These are phyloP conservation scores for Ditylenchus weischeri DNA, from an alignment of 2,888 invertebrate species.

Conservation along the genomic window DNA sequence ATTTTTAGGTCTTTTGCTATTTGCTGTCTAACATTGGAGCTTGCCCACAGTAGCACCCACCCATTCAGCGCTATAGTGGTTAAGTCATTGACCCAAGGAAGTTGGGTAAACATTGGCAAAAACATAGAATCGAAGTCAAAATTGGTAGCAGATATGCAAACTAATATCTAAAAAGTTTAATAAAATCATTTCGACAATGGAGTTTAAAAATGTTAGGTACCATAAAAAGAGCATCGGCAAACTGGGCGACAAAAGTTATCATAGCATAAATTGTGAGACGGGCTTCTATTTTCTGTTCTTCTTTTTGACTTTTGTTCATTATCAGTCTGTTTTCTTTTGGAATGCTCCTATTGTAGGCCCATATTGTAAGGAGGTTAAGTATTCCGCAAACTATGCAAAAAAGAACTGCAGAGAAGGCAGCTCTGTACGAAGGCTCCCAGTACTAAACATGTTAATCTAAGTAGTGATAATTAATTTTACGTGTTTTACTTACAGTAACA, in stretches of 20 bases:
- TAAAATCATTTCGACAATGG: not conserved
- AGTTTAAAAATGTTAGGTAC: not conserved
- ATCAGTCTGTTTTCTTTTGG: not conserved
- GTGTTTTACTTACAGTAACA: not conserved
- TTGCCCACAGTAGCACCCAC: slow-evolving; percentile 1
- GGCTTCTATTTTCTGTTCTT: not conserved
- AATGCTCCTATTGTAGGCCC: not conserved
- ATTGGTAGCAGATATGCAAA: not conserved
- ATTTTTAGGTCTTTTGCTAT: not conserved
- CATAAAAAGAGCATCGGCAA: not conserved
- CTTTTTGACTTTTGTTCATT: not conserved
- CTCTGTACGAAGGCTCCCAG: not conserved
- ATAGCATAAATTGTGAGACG: not conserved
- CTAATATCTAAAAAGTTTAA: too few relatives aligned
- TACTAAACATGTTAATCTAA: not conserved
- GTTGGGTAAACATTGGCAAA: not conserved
- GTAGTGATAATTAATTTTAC: too few relatives aligned
- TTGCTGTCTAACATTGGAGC: not conserved
- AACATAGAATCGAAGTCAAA: slow-evolving; percentile 1
- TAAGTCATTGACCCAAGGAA: not conserved
- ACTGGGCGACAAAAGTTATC: slow-evolving; percentile 1
- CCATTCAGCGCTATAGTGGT: not conserved
- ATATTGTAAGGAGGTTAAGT: slow-evolving; percentile 1
- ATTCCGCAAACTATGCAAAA: slow-evolving; percentile 3
- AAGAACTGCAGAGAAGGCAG: not conserved